Evolutionary conservation across 1,140 invertebrate species (phyloP), one percentile per base, ranked within the genome.

Genomic region (Pseudomyrmex gracilis): DNA sequence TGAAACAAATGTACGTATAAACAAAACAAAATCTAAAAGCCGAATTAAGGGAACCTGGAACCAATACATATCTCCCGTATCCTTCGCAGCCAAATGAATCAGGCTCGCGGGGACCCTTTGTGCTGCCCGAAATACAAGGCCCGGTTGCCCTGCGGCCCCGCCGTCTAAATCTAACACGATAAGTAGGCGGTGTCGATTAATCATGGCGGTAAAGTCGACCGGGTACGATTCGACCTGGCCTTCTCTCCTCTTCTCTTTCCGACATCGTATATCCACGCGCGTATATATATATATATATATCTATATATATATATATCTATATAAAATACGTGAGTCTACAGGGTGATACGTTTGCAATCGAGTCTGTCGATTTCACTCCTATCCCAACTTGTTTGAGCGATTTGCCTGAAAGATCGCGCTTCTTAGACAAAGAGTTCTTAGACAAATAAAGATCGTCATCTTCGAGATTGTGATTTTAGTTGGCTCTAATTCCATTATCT

Each of bases 181-280:
- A 90, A 90, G 89, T 90, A 90, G 88, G 89, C 89, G 89, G 89
- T 90, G 89, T 86, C 89, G 89, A 90, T 90, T 90, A 90, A 90
- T 90, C 89, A 90, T 90, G 86, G 45, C 45, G 67, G 89, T 90
- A 85, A 90, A 90, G 82, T 89, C 80, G 82, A 84, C 74, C 57
- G 85, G 74, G 77, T 12, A 82, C 87, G 53, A 78, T 78, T 85
- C 68, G 64, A 43, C 71, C 64, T 76, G 61, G 57, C 51, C 24
- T 13, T 66, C 17, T 61, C 71, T 76, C 55, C 64, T 24, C 24
- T 24, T 77, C 43, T 47, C 13, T n/a, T 73, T 71, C 43, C 22
- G 20, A 64, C 58, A 64, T 64, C 55, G 20, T 66, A 51, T 76
- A 76, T 76, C 60, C 17, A 64, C 2, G 24, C 34, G 34, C 5